These are phyloP conservation scores for Apamea anceps DNA, from an alignment of 2,888 invertebrate species.

Conservation along the genomic window DNA sequence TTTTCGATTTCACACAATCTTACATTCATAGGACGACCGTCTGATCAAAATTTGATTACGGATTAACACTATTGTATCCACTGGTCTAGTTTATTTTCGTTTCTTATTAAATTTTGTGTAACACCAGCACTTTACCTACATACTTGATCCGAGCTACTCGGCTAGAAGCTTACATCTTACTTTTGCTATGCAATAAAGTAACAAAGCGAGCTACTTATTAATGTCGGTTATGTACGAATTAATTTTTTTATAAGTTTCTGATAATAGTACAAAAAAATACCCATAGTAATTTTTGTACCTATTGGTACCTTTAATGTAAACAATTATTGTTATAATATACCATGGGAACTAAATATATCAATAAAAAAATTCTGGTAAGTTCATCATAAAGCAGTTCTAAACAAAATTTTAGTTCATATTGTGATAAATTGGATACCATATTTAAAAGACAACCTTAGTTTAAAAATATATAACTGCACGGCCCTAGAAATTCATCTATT, in stretches of 20 bases:
- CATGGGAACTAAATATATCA: too few relatives aligned
- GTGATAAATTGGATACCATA: neutral
- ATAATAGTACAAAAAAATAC: neutral
- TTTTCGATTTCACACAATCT: neutral
- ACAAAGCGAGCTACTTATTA: neutral
- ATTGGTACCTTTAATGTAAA: too few relatives aligned
- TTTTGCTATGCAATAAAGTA: neutral
- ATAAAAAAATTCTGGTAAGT: slow-evolving; percentile 27
- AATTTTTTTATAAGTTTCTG: too few relatives aligned
- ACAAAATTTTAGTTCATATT: neutral
- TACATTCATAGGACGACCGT: neutral
- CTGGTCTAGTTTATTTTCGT: neutral
- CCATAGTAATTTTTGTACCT: neutral
- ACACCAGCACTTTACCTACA: too few relatives aligned
- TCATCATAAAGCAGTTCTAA: neutral
- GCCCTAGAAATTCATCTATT: neutral
- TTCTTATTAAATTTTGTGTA: neutral
- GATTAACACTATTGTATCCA: neutral
- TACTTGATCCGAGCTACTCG: neutral
- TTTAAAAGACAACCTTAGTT: neutral
- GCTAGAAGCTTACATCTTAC: too few relatives aligned
- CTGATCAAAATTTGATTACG: slow-evolving; percentile 1
- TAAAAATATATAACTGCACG: neutral
- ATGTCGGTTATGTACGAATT: neutral
- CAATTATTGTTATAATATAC: neutral